Evolutionary conservation across 2,888 invertebrate species (phyloP).

Genomic region (Xestia c-nigrum): DNA sequence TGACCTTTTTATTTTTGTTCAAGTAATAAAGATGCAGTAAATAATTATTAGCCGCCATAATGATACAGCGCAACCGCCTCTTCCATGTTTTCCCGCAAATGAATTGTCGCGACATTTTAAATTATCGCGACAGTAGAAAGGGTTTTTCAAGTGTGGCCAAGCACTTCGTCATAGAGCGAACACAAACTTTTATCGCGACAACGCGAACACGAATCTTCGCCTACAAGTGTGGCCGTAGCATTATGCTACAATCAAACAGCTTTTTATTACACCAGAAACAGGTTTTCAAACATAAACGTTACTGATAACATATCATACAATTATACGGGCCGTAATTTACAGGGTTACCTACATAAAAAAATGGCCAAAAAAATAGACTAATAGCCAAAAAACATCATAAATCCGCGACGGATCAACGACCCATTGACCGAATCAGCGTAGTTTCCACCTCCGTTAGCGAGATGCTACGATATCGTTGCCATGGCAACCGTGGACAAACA

Average conservation of each 20-base stretch:
- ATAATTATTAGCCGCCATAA: no score
- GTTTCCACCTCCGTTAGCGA: slow-evolving; percentile 73
- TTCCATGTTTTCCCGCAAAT: no score
- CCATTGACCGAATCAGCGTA: slow-evolving; percentile 81
- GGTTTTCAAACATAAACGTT: slow-evolving; percentile 31
- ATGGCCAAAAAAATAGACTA: slow-evolving; percentile 25
- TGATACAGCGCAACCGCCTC: no score
- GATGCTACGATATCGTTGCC: slow-evolving; percentile 85
- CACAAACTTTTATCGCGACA: no score
- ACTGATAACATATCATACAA: slow-evolving; percentile 40
- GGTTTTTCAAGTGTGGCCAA: no score
- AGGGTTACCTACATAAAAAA: slow-evolving; percentile 32
- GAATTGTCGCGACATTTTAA: no score
- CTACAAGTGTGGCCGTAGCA: no score
- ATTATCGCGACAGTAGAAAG: no score
- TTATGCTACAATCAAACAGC: slow-evolving; percentile 10
- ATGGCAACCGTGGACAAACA: slow-evolving; percentile 81
- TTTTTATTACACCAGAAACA: slow-evolving; percentile 20
- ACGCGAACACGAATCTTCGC: no score
- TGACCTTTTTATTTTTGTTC: no score
- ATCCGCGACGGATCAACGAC: slow-evolving; percentile 80
- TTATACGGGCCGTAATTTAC: slow-evolving; percentile 43
- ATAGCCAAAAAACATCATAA: slow-evolving; percentile 62
- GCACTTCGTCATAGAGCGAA: no score
- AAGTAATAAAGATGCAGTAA: no score